Conservation (phyloP, 2,888 invertebrate species). For the Archips xylosteana region DNA sequence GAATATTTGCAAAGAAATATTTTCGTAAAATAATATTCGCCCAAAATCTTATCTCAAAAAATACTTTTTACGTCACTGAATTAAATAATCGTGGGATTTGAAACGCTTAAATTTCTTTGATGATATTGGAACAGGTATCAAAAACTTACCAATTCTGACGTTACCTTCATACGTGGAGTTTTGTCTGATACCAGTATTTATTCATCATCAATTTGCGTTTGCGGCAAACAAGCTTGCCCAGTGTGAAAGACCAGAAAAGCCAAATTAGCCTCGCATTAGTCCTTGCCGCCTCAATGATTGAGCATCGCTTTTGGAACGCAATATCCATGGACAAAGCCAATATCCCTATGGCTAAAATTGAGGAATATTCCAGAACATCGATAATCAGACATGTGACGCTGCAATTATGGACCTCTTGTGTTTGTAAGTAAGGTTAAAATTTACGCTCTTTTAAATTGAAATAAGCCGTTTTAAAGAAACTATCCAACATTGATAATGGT, state of each 20-base stretch:
- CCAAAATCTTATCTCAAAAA: too few relatives aligned
- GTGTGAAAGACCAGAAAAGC: constrained; percentile 4
- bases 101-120: too few relatives aligned
- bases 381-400: neutral
- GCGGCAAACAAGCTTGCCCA: neutral
- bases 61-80: too few relatives aligned
- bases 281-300: constrained; percentile 17
- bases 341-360: neutral
- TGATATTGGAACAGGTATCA: too few relatives aligned
- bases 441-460: neutral
- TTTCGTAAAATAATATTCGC: too few relatives aligned
- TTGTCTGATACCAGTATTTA: neutral
- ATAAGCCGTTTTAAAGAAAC: neutral
- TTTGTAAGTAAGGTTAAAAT: neutral
- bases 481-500: neutral
- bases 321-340: neutral
- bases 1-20: too few relatives aligned
- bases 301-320: constrained; percentile 10
- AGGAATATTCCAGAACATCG: neutral
- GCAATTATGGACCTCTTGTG: neutral
- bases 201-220: neutral
- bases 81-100: too few relatives aligned
- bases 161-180: too few relatives aligned
- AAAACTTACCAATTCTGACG: too few relatives aligned
- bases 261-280: constrained; percentile 26